Evolutionary conservation across 2,888 invertebrate genomes (phyloP), one percentile per base, ranked within the genome.

Genomic region (Tenthredo scrophulariae): DNA sequence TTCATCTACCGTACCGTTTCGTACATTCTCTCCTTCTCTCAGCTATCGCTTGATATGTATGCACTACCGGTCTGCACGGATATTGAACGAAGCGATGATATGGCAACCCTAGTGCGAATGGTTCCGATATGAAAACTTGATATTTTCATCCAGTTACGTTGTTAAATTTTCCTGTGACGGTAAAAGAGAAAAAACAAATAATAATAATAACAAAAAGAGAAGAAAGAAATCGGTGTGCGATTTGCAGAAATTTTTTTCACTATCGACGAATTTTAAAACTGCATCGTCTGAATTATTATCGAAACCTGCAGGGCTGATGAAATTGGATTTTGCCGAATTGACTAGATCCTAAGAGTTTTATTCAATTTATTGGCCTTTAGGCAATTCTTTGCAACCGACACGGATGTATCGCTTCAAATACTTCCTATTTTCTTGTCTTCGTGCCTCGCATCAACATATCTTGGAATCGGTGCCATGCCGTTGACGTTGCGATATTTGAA

Each of bases 1-100:
- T 15, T 67, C 67, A 15, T 18, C 18, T 15, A 33, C 33, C 67
- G 18, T 43, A 50, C 50, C 13, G 33, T 18, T 46, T 29, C 18
- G 33, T 7, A 50, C n/a, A 74, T 22, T 13, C 29, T 33, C 18
- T 70, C 15, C 2, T 15, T 18, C 37, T 10, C 70, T 46, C 46
- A n/a, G n/a, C n/a, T 26, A 26, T 62, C 62, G 13, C 10, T 22
- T 75, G 40, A 33, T 62, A 62, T 26, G 26, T 62, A 62, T 10
- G 26, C 26, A 62, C 54, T 15, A 46, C 87, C 86, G 88, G 90
- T 90, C 90, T 90, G 88, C 90, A 90, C 90, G 90, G 90, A 90
- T 87, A 90, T 90, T 90, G 89, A 89, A 88, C 88, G 85, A 15
- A 15, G 86, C 50, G 86, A 85, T 84, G 50, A 29, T 43, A 29